Percentiles rank a stretch among this genome's conserved stretches.
Conservation (phyloP, 2,113 vertebrate genomes). For the Prionailurus bengalensis region DNA sequence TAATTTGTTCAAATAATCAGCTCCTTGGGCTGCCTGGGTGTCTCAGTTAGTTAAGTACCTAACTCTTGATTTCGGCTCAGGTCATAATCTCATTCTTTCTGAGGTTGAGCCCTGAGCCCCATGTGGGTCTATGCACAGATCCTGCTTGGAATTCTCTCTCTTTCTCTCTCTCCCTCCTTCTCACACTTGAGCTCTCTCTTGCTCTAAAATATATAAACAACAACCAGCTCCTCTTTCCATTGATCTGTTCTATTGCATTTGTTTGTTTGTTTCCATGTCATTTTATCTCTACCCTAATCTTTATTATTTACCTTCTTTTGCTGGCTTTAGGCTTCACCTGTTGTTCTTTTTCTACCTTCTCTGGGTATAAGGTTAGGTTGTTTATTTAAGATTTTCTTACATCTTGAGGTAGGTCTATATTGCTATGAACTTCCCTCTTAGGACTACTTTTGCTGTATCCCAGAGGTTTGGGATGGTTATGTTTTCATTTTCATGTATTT, state of each 20-base stretch:
- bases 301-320: neutral
- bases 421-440: neutral
- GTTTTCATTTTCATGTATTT: neutral
- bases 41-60: too few species aligned
- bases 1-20: neutral
- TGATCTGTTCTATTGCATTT: neutral
- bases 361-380: neutral
- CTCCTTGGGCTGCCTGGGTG: neutral
- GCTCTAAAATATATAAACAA: too few species aligned
- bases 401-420: neutral
- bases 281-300: neutral
- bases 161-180: too few species aligned
- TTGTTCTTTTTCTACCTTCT: neutral
- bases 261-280: neutral
- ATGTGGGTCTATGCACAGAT: too few species aligned
- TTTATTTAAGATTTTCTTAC: neutral
- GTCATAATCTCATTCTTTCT: too few species aligned
- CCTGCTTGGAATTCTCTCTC: too few species aligned
- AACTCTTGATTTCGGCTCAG: too few species aligned
- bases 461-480: neutral
- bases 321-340: neutral
- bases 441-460: neutral
- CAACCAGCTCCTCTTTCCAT: neutral
- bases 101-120: too few species aligned
- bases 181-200: too few species aligned